These are phyloP conservation scores for Microctonus aethiopoides DNA, from an alignment of 2,888 invertebrate genomes.

Conservation along the genomic window DNA sequence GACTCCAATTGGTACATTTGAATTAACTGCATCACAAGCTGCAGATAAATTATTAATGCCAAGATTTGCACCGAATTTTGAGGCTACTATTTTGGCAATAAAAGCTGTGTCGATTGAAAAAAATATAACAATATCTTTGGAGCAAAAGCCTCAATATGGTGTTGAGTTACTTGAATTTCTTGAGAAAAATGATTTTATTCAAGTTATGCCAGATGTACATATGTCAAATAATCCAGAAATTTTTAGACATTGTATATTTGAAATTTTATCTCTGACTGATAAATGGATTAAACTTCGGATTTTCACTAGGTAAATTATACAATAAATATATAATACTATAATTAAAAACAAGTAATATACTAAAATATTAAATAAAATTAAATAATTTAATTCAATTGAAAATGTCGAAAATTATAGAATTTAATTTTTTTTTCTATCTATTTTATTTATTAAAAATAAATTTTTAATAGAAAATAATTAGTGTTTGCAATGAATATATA, in stretches of 20 bases:
- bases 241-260: constrained; percentile 53
- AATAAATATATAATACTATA: not conserved
- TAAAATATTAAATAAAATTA: no score
- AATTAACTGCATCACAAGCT: constrained; percentile 44
- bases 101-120: constrained; percentile 53
- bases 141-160: constrained; percentile 32
- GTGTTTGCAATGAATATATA: no score
- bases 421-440: no score
- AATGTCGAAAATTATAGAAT: no score
- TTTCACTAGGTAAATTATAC: constrained; percentile 53
- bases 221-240: constrained; percentile 45
- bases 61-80: constrained; percentile 37
- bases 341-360: no score
- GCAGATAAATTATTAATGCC: constrained; percentile 44
- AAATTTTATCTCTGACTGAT: constrained; percentile 45
- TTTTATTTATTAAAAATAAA: no score
- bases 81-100: constrained; percentile 46
- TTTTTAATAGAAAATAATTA: no score
- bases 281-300: constrained; percentile 41
- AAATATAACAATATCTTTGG: constrained; percentile 41
- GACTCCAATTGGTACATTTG: constrained; percentile 45
- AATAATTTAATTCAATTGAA: no score
- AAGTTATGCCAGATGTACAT: constrained; percentile 47
- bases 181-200: constrained; percentile 46
- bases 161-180: constrained; percentile 46